A percentile compares a stretch with the other conserved stretches of the same genome.
Conservation (phyloP, 2,113 vertebrate species). For the Mirza zaza region DNA sequence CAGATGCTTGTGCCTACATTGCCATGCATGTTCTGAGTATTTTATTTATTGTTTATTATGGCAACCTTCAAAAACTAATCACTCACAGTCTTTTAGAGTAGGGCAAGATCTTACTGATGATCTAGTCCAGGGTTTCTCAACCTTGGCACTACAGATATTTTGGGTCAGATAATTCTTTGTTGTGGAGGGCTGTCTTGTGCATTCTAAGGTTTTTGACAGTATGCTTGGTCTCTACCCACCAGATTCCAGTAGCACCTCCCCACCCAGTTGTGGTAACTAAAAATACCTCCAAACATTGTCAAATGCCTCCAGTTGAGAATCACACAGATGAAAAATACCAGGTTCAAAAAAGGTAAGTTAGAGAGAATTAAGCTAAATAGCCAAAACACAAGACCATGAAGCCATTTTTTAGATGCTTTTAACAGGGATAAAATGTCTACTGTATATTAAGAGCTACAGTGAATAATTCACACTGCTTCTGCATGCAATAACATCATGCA, state of each 20-base stretch:
- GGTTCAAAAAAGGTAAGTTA: constrained; percentile 23
- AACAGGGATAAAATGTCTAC: not conserved
- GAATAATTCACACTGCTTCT: constrained; percentile 40
- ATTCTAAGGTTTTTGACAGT: not conserved
- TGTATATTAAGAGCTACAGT: not conserved
- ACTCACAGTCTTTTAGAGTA: not conserved
- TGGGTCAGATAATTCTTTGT: not conserved
- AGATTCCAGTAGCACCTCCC: not conserved
- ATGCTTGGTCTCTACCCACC: not conserved
- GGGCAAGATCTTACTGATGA: not conserved
- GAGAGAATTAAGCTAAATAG: constrained; percentile 44
- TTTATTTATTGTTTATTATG: constrained; percentile 36
- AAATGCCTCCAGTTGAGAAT: not conserved
- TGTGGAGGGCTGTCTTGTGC: not conserved
- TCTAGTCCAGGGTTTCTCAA: not conserved
- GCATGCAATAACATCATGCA: not conserved
- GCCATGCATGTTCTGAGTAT: not conserved
- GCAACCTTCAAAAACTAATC: not conserved
- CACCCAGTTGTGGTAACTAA: not conserved
- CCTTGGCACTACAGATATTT: not conserved
- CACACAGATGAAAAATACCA: not conserved
- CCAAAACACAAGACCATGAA: not conserved
- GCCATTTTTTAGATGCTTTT: not conserved
- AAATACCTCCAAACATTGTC: not conserved
- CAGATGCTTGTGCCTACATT: not conserved